Base-by-base conservation (phyloP, 2,113 vertebrate species). In the Bubo bubo region DNA sequence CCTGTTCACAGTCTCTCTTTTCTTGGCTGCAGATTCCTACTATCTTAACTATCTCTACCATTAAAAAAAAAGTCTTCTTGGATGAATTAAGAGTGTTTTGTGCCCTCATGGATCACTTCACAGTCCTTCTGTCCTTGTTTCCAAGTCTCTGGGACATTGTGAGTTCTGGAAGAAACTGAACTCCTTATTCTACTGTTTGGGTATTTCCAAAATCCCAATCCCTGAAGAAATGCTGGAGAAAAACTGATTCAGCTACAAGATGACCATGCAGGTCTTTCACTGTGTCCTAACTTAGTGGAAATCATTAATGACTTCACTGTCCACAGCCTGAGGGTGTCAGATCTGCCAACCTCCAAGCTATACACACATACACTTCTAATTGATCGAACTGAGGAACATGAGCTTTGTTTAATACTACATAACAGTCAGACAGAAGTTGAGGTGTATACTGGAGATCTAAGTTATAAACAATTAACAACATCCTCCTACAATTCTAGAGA, bases 41-140 rank as follows among this genome's bases (percentile, higher is more conserved):
- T n/a, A 17, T 22, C 39, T 58, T 26, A 3, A 32, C 2, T 26
- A 66, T 28, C 6, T 23, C 41, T 74, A 59, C 68, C 45, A 47
- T 45, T 18, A 18, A 45, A 45, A 45, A 45, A 86, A 64, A 10
- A n/a, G 9, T 7, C 28, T 81, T 64, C 13, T 22, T 63, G 30
- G 22, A 26, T 34, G 22, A 22, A 37, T 14, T 10, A 12, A 1
- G 47, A 26, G 5, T 1, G 28, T 37, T 20, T 12, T 0, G 0
- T 20, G 8, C 26, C 56, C 35, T 66, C 47, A 8, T 8, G 6
- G 39, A 66, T 12, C 27, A 8, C 11, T 45, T 59, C 14, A 12
- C 2, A 9, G 4, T 55, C 79, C 10, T 49, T 52, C 64, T 5
- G 9, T 55, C 22, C 14, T 77, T 15, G 19, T 59, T 50, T 37